phyloP scores from a whole-genome alignment of 2,797 vertebrate genomes.

The Lithobates sylvaticus region DNA sequence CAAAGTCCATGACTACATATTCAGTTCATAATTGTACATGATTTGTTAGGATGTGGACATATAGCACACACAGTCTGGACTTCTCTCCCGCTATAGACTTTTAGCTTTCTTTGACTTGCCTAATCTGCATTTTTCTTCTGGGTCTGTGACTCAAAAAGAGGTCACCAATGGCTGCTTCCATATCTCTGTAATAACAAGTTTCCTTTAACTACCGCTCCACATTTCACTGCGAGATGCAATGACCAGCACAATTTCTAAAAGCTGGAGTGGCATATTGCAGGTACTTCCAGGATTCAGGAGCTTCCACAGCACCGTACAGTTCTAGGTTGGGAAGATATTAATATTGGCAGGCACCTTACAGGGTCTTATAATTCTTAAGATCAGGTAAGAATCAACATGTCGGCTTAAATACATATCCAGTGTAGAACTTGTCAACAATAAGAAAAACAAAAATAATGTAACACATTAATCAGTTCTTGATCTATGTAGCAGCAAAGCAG shows the following conservation, averaged over 20 bases:
- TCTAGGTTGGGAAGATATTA: not conserved
- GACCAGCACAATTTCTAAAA: not conserved
- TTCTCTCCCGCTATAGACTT: no score
- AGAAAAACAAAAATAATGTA: not conserved
- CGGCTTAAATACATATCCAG: slow-evolving; percentile 33
- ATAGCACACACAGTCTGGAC: no score
- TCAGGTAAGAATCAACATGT: not conserved
- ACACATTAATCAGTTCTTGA: slow-evolving; percentile 33
- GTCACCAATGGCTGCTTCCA: not conserved
- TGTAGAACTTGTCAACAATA: slow-evolving; percentile 11
- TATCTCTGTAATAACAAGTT: not conserved
- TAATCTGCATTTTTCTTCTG: no score
- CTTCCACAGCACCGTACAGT: no score
- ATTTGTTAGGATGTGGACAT: no score
- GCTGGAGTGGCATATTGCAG: not conserved
- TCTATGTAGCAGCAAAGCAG: slow-evolving; percentile 37
- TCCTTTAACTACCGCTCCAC: not conserved
- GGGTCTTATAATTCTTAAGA: no score
- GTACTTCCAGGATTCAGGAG: no score
- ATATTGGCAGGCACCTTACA: not conserved
- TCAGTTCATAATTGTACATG: no score
- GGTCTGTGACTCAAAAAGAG: not conserved
- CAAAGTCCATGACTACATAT: no score
- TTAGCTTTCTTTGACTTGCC: no score
- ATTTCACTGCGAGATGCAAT: not conserved